Base-by-base conservation (phyloP, 2,797 vertebrate genomes). In the Aulostomus chinensis region DNA sequence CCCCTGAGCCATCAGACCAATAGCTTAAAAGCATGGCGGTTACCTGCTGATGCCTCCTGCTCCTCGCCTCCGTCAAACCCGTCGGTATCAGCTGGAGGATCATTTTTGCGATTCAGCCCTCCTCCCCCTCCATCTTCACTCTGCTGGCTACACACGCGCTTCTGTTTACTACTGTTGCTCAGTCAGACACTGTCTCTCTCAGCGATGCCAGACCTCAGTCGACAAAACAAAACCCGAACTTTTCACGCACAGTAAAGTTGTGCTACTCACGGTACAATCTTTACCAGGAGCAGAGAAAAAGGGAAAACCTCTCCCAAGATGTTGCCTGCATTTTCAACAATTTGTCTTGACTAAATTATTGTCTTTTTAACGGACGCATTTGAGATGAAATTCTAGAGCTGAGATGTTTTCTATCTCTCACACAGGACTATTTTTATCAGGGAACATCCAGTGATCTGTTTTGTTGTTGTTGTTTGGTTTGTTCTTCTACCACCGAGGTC, bases 171-270 rank as follows among this genome's bases (percentile, higher is more conserved):
- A 87, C 89, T 90, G 86, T 88, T 80, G 82, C 85, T 85, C 86
- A 84, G 87, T 91, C 89, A 79, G 86, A 91, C 89, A 90, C 90
- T 89, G 86, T 90, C 49, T 76, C 73, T 73, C 73, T 64, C 48
- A 46, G 71, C 34, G 47, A 73, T 58, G 56, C 73, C 52, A 71
- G 32, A 74, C 61, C 64, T 78, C 59, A 62, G 11, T n/a, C 46
- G 2, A 16, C 22, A 40, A 46, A 28, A 37, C 26, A 29, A 28
- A 34, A 40, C 18, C 34, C 28, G 34, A 8, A n/a, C n/a, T 12
- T 17, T 22, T 39, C 17, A 26, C 37, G 31, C 13, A 13, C 28
- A 48, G 13, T 36, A 12, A 30, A 31, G 6, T 31, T 15, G 28
- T 35, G n/a, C n/a, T n/a, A n/a, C n/a, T n/a, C n/a, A n/a, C n/a